Conservation (phyloP, 2,888 invertebrate genomes). For the Parasteatoda lunata region DNA sequence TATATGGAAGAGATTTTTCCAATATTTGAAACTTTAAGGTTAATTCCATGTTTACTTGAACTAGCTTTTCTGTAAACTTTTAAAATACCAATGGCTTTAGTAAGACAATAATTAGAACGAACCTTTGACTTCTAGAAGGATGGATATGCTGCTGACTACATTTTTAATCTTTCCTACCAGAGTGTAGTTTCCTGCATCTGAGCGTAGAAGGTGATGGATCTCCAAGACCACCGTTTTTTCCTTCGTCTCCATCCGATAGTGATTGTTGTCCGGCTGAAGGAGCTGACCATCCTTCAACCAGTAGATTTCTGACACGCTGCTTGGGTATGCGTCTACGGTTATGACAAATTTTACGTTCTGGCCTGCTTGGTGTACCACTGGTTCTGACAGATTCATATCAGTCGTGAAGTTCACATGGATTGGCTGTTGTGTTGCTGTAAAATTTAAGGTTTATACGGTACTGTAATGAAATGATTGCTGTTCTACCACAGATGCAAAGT, state of each 20-base stretch:
- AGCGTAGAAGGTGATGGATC: conserved; percentile 30
- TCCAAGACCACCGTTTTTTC: conserved; percentile 24
- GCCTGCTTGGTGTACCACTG: conserved; percentile 49
- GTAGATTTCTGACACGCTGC: conserved; percentile 56
- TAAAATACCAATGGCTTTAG: too few relatives aligned
- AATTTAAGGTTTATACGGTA: neutral
- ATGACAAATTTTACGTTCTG: conserved; percentile 71
- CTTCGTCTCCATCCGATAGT: conserved; percentile 24
- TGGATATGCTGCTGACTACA: conserved; percentile 28
- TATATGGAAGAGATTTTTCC: too few relatives aligned
- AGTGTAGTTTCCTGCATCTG: conserved; percentile 43
- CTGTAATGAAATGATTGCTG: too few relatives aligned
- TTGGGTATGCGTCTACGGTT: conserved; percentile 70
- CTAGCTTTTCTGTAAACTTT: too few relatives aligned
- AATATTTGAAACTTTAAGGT: too few relatives aligned
- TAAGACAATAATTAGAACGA: neutral
- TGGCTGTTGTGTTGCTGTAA: conserved; percentile 36
- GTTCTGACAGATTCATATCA: conserved; percentile 67
- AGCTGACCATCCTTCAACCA: conserved; percentile 67
- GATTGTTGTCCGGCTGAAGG: conserved; percentile 17
- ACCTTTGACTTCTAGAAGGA: conserved; percentile 60
- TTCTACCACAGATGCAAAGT: conserved; percentile 2
- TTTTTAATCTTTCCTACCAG: conserved; percentile 43
- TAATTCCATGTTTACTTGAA: too few relatives aligned
- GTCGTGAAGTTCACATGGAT: conserved; percentile 70